phyloP scores from a whole-genome alignment of 2,797 vertebrate species.

The Danionella dracula region DNA sequence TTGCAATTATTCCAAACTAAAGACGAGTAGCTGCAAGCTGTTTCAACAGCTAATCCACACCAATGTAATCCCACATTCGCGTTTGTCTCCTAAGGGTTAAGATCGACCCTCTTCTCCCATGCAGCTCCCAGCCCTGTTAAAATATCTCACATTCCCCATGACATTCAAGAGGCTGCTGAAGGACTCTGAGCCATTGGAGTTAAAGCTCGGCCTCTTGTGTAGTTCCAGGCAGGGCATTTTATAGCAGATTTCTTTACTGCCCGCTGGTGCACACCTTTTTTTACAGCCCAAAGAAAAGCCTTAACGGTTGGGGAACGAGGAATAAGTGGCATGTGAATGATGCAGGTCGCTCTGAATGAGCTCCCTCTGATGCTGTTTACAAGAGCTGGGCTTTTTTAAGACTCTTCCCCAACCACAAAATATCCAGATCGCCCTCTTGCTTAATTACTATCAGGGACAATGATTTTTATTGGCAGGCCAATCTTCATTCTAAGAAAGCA shows the following conservation, averaged over 20 bases:
- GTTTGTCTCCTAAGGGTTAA: constrained; percentile 12
- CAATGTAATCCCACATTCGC: constrained; percentile 16
- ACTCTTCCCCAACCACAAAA: constrained; percentile 38
- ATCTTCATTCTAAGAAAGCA: constrained; percentile 32
- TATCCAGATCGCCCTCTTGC: constrained; percentile 43
- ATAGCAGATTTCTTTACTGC: constrained; percentile 65
- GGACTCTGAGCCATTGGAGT: constrained; percentile 34
- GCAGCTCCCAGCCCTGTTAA: constrained; percentile 36
- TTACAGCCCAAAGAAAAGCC: constrained; percentile 48
- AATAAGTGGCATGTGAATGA: constrained; percentile 59
- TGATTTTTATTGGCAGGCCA: constrained; percentile 40
- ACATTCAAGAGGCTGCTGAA: constrained; percentile 44
- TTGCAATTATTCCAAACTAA: background rate
- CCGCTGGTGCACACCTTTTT: constrained; percentile 61
- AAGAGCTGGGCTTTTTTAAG: constrained; percentile 51
- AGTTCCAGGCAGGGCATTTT: constrained; percentile 54
- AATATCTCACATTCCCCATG: constrained; percentile 44
- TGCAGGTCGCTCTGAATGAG: constrained; percentile 57
- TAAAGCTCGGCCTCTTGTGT: constrained; percentile 44
- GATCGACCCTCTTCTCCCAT: constrained; percentile 13
- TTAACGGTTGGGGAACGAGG: constrained; percentile 43
- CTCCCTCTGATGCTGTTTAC: constrained; percentile 61
- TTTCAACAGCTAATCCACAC: background rate
- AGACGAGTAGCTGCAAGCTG: background rate
- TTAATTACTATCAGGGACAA: constrained; percentile 51